Evolutionary conservation across 2,113 vertebrate genomes (phyloP), one percentile per base, ranked within the genome.

Genomic region (Gallinago paraguaiae): DNA sequence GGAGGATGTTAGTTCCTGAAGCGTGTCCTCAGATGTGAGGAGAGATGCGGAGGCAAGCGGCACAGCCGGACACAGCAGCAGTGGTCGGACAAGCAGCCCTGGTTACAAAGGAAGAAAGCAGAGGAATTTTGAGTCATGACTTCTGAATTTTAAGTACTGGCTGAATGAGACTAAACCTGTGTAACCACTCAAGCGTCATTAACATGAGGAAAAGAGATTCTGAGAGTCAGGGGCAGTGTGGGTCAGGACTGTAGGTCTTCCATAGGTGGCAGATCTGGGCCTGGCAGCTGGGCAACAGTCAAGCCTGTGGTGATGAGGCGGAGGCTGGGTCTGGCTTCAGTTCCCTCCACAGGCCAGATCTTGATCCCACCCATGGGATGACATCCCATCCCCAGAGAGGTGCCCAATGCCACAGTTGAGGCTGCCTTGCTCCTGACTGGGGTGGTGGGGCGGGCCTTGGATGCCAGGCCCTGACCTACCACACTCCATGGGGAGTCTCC

Each of bases 191-290:
- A 0, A 56, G 28, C 39, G 81, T 70, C 3, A 0, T 61, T 35
- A 56, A 20, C 9, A 4, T 25, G 24, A 70, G 35, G 45, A 53
- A 78, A 77, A 68, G 18, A 28, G 25, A 60, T 12, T 4, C n/a
- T 69, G 48, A 78, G 18, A 37, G 17, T 28, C 31, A 72, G n/a
- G 24, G 17, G 20, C 14, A 67, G 18, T 23, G 43, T 0, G 0
- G 17, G 12, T 11, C 37, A n/a, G 33, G 11, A 28, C 60, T 31
- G 35, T 31, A 27, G 7, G 28, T 79, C 5, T 53, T 23, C 33
- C 1, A 0, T 33, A 25, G 25, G 25, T 0, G 3, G 18, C 25
- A 37, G 18, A 25, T 28, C 37, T 75, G 37, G 11, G 3, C 8
- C n/a, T 64, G 67, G 50, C 43, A 64, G 24, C 17, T 1, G 5